Evolutionary conservation across 2,797 vertebrate species (phyloP), one percentile per base, ranked within the genome.

Genomic region (Taeniopygia guttata): DNA sequence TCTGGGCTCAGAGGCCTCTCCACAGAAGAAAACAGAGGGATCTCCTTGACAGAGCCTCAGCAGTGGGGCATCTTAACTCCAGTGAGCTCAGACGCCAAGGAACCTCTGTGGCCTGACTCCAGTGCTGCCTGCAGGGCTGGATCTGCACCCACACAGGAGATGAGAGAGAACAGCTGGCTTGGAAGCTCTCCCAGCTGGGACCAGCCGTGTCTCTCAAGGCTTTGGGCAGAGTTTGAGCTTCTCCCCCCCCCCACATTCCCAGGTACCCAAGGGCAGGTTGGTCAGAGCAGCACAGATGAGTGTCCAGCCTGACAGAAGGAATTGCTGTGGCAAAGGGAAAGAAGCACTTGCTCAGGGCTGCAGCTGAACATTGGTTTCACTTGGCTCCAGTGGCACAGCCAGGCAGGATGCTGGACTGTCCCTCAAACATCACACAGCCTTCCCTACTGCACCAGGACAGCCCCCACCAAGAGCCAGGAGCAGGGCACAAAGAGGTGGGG

Each of bases 381-480:
- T 40, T 40, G 38, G 38, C 38, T 40, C 38, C 11, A 38, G 38
- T 40, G 38, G 38, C 38, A 40, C 38, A 40, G 38, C 38, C 38
- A 40, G 38, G 38, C 38, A 40, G 38, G 38, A 40, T 40, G 38
- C 38, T 40, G 38, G 38, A 40, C 38, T 40, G 70, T 10, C 16
- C 52, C 58, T 27, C 29, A 19, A 29, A 27, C 34, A 68, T 21
- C 55, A 55, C 42, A 11, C 20, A 30, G 27, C 22, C 23, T 18
- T 17, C 22, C 40, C 40, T n/a, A 3, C 27, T 16, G 26, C 62
- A 54, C 29, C 21, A 4, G 0, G 5, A 23, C 0, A n/a, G 38
- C 26, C 36, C 19, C 32, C 38, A 48, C 36, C 45, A 54, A 8
- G 60, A 13, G 38, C 29, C 29, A 30, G 55, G 12, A 78, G 38